These are phyloP conservation scores for Eidolon dupreanum DNA, from an alignment of 2,797 vertebrate species.

Conservation along the genomic window DNA sequence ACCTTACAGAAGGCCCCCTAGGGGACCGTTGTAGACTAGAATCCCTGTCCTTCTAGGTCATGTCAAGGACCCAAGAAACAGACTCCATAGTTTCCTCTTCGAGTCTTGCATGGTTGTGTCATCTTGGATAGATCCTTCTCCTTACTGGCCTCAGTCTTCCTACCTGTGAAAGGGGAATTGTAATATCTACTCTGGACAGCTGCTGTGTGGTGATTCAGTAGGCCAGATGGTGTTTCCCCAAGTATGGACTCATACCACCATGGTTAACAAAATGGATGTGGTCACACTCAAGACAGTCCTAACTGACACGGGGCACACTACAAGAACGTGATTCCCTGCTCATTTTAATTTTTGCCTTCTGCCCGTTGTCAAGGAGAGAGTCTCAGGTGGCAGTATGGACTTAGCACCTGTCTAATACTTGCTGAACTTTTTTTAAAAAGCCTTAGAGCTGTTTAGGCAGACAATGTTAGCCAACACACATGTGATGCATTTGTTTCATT, in stretches of 20 bases:
- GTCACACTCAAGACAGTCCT: background rate
- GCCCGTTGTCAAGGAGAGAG: background rate
- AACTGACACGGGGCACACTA: rapidly evolving
- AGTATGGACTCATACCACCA: background rate
- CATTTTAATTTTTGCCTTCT: background rate
- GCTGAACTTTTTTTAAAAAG: background rate
- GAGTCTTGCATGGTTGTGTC: background rate
- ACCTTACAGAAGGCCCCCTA: background rate
- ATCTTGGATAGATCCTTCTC: background rate
- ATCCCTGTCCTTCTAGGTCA: background rate
- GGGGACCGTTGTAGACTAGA: background rate
- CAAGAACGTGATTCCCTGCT: background rate
- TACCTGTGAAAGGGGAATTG: background rate
- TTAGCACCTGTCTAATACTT: background rate
- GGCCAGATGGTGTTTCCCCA: background rate
- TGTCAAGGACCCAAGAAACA: background rate
- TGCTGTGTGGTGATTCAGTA: background rate
- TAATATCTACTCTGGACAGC: background rate
- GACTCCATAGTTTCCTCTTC: background rate
- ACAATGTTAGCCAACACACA: background rate
- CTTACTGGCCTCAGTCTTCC: background rate
- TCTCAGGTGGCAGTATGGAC: background rate
- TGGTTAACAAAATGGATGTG: rapidly evolving
- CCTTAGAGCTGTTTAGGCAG: background rate
- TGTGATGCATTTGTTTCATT: background rate